A percentile compares a stretch with the other conserved stretches of the same genome.
These are phyloP conservation scores for Phoxinus phoxinus DNA, from an alignment of 2,113 vertebrate genomes.

Conservation along the genomic window DNA sequence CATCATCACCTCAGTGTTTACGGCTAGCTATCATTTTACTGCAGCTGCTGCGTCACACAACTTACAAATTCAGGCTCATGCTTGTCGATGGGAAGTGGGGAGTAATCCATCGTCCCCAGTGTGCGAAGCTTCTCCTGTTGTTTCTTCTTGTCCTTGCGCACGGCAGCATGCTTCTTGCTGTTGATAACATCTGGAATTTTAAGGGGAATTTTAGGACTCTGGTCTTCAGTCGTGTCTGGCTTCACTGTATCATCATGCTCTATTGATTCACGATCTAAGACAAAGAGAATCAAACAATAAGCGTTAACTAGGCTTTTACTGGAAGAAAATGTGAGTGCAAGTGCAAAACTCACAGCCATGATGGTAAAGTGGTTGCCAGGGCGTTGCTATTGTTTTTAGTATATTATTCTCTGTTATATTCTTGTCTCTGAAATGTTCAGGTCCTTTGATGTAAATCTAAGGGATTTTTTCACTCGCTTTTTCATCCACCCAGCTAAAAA, in stretches of 20 bases:
- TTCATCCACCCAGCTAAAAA: background rate
- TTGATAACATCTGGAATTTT: slow-evolving; percentile 74
- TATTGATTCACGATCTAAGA: slow-evolving; percentile 86
- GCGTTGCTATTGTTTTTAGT: background rate
- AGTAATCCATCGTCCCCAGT: slow-evolving; percentile 83
- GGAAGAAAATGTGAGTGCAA: background rate
- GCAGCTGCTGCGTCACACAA: slow-evolving; percentile 30
- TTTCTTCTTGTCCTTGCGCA: slow-evolving; percentile 89
- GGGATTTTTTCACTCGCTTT: background rate
- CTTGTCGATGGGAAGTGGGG: slow-evolving; percentile 87
- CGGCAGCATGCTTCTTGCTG: slow-evolving; percentile 87
- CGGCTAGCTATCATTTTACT: background rate
- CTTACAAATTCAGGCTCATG: slow-evolving; percentile 95
- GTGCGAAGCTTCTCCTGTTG: slow-evolving; percentile 84
- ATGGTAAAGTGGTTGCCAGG: slow-evolving; percentile 9
- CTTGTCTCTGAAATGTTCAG: background rate
- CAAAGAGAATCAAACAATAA: background rate
- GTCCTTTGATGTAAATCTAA: background rate
- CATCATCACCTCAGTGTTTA: background rate
- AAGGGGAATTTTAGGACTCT: slow-evolving; percentile 82
- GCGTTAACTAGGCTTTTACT: slow-evolving; percentile 16
- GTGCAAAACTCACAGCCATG: background rate
- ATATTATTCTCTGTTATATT: background rate
- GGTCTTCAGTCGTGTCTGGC: slow-evolving; percentile 85
- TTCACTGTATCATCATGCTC: slow-evolving; percentile 87